These are phyloP conservation scores for Mugil cephalus DNA, from an alignment of 2,113 vertebrate species.

Conservation along the genomic window DNA sequence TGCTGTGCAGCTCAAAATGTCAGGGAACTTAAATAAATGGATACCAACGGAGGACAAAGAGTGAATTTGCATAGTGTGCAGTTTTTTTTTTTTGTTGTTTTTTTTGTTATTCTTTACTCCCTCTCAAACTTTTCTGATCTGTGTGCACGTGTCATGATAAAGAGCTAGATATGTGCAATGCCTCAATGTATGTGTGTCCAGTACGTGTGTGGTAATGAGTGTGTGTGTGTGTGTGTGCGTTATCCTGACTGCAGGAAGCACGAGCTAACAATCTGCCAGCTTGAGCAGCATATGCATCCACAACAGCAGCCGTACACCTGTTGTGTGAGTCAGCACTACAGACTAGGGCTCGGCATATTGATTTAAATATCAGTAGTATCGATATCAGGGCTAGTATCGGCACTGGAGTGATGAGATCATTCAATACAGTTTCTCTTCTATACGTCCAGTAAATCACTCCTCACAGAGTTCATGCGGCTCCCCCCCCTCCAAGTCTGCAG, in stretches of 20 bases:
- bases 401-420: too few relatives aligned
- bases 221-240: slow-evolving; percentile 2
- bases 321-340: slow-evolving; percentile 48
- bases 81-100: slow-evolving; percentile 19
- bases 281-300: slow-evolving; percentile 59
- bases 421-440: too few relatives aligned
- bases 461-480: too few relatives aligned
- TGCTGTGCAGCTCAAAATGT: slow-evolving; percentile 70
- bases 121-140: slow-evolving; percentile 40
- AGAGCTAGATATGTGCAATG: not conserved
- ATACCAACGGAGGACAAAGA: slow-evolving; percentile 39
- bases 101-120: slow-evolving; percentile 17
- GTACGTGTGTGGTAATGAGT: too few relatives aligned
- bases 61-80: slow-evolving; percentile 52
- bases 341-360: too few relatives aligned
- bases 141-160: not conserved
- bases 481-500: too few relatives aligned
- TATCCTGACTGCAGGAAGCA: slow-evolving; percentile 34
- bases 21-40: slow-evolving; percentile 65
- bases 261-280: slow-evolving; percentile 47
- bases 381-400: too few relatives aligned
- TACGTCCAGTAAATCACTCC: too few relatives aligned
- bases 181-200: not conserved
- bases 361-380: too few relatives aligned
- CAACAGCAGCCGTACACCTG: slow-evolving; percentile 53